phyloP scores from a whole-genome alignment of 2,888 invertebrate genomes.

The Mycalesis mineus region DNA sequence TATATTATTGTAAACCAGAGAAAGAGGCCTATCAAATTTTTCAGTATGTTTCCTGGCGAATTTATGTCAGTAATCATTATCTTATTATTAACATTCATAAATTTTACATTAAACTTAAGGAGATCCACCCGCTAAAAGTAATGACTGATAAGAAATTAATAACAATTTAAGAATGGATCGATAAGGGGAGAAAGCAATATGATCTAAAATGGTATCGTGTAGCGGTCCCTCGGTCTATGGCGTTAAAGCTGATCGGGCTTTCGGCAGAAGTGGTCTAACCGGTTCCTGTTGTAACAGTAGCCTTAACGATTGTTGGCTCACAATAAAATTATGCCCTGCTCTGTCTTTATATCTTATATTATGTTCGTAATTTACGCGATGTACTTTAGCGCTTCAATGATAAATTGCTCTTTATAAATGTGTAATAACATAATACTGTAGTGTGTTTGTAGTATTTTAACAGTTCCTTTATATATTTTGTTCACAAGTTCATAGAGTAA shows the following conservation, averaged over 20 bases:
- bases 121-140: conserved; percentile 31
- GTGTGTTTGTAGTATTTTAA: neutral
- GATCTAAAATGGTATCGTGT: conserved; percentile 30
- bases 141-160: conserved; percentile 42
- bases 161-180: conserved; percentile 39
- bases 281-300: conserved; percentile 70
- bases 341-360: conserved; percentile 39
- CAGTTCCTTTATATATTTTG: neutral
- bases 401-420: neutral
- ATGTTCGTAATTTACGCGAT: neutral
- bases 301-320: conserved; percentile 63
- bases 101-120: conserved; percentile 13
- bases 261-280: conserved; percentile 60
- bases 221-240: conserved; percentile 38
- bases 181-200: conserved; percentile 45
- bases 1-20: too few relatives aligned
- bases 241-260: conserved; percentile 50
- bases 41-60: too few relatives aligned
- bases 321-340: conserved; percentile 61
- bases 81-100: too few relatives aligned
- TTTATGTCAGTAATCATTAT: too few relatives aligned
- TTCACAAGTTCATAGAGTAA: too few relatives aligned
- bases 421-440: neutral
- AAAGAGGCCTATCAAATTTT: too few relatives aligned
- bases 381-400: neutral